phyloP scores from a whole-genome alignment of 2,113 vertebrate genomes.

The Sinocyclocheilus grahami region DNA sequence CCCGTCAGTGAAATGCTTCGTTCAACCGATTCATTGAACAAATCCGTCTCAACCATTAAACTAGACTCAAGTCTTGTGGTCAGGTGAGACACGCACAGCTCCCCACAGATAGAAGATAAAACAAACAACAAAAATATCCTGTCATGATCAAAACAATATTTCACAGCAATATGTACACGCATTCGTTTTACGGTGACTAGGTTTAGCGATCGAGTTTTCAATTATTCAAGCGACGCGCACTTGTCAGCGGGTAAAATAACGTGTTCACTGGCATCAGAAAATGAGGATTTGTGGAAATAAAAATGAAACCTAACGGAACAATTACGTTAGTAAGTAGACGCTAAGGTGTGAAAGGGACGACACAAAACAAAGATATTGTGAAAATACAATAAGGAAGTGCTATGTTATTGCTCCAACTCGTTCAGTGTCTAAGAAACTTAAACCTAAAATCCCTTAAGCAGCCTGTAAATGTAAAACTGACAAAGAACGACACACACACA shows the following conservation, averaged over 20 bases:
- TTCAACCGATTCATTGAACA: background rate
- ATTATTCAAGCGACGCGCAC: background rate
- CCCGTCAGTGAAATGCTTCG: background rate
- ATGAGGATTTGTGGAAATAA: background rate
- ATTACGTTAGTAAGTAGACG: background rate
- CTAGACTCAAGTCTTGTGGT: conserved; percentile 71
- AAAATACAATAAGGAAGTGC: conserved; percentile 63
- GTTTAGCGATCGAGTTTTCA: background rate
- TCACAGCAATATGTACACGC: background rate
- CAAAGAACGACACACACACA: background rate
- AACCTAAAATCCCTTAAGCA: background rate
- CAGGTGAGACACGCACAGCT: conserved; percentile 71
- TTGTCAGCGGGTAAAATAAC: background rate
- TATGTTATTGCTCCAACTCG: conserved; percentile 31
- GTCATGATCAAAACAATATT: conserved; percentile 29
- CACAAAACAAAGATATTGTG: background rate
- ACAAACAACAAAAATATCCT: conserved; percentile 54
- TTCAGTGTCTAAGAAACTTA: conserved; percentile 12
- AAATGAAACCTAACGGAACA: background rate
- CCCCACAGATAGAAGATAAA: conserved; percentile 60
- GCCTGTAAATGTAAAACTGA: background rate
- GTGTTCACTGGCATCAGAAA: background rate
- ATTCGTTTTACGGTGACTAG: background rate
- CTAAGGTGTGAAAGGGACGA: background rate
- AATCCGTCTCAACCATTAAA: background rate